Base-by-base conservation (phyloP, 2,888 invertebrate species). In the Trachelus stipa region DNA sequence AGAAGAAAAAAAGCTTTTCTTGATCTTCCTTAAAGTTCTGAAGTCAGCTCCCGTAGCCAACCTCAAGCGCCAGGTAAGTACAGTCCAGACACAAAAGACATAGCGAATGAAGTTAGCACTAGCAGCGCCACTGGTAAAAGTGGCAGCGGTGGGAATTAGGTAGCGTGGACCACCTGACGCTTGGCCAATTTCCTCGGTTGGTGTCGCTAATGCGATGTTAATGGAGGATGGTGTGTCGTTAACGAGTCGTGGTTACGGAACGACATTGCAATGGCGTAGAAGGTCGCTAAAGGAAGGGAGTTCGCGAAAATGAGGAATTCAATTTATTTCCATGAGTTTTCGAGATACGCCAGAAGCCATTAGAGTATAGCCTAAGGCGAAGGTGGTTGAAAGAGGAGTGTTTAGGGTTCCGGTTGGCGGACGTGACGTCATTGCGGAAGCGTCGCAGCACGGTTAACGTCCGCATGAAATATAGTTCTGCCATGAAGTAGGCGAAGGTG, bases 341-440 rank as follows among this genome's bases (percentile, higher is more conserved):
- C 56, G 56, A 15, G 56, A 56, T 23, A 56, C 56, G 56, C 56
- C 56, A 56, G 23, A 23, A 9, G 56, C 56, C 56, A 56, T 23
- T 23, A 23, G 56, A 23, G 23, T 2, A 6, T 40, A 56, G 56
- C 23, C 56, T 23, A 56, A 56, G 56, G 56, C 34, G 69, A 30
- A 68, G 68, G 33, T 56, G 35, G 69, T 68, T 69, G 76, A 34
- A 15, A 77, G 69, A 37, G 76, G 68, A 68, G 73, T 71, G 74
- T 74, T 79, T 80, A 77, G 80, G 80, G 77, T 81, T 56, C 77
- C 80, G 80, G 35, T 73, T 71, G 76, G 77, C 76, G 79, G 77
- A 79, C 79, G 81, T 75, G 68, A 79, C 80, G 80, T 73, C 75
- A 79, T 76, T 68, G 77, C 86, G 85, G 86, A 86, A 85, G 82